These are phyloP conservation scores for Agrotis exclamationis DNA, from an alignment of 2,888 invertebrate species.

Conservation along the genomic window DNA sequence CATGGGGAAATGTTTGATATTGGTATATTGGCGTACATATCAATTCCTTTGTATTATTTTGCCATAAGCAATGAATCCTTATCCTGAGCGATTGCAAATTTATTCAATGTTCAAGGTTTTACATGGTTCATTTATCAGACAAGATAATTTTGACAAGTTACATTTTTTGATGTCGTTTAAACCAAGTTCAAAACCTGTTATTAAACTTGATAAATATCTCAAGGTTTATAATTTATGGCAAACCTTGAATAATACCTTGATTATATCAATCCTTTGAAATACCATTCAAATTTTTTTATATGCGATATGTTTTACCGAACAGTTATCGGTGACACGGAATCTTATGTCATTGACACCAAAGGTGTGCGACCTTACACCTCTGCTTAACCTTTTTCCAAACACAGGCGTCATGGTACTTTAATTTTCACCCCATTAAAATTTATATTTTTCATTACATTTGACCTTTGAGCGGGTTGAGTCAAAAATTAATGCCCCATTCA, in stretches of 20 bases:
- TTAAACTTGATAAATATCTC: slow-evolving; percentile 19
- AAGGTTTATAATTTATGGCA: slow-evolving; percentile 25
- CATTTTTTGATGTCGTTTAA: slow-evolving; percentile 6
- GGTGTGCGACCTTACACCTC: slow-evolving; percentile 38
- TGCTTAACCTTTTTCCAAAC: slow-evolving; percentile 40
- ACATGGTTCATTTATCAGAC: slow-evolving; percentile 27
- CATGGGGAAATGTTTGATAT: too few relatives aligned
- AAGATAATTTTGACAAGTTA: slow-evolving; percentile 9
- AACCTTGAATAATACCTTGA: slow-evolving; percentile 22
- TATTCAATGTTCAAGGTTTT: slow-evolving; percentile 13
- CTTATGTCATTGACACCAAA: slow-evolving; percentile 9
- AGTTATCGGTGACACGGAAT: background rate
- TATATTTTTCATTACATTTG: slow-evolving; percentile 37
- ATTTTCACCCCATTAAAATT: slow-evolving; percentile 45
- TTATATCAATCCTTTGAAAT: slow-evolving; percentile 16
- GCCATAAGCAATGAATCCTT: background rate
- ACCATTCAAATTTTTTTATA: background rate
- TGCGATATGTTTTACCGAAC: background rate
- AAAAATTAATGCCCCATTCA: slow-evolving; percentile 24
- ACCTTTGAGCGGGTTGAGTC: slow-evolving; percentile 46
- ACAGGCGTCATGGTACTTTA: slow-evolving; percentile 20
- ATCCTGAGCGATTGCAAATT: slow-evolving; percentile 7
- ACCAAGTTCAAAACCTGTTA: slow-evolving; percentile 12
- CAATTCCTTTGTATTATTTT: background rate
- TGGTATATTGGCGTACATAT: too few relatives aligned